These are phyloP conservation scores for Porites lobata DNA, from an alignment of 92 coral and sea anemone genomes.

Conservation along the genomic window DNA sequence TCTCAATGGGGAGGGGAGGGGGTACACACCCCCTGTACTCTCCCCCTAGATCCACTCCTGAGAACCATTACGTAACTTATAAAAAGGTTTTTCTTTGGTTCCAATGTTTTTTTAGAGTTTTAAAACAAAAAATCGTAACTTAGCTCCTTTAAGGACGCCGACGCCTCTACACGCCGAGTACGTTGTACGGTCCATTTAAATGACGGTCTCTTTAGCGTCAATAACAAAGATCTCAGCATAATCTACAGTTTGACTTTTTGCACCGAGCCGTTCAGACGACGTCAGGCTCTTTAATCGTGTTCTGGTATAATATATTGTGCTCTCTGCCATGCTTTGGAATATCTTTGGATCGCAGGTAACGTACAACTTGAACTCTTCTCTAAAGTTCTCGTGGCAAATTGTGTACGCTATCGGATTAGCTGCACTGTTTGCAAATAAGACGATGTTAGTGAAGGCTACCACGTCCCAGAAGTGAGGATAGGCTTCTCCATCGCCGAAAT, in stretches of 20 bases:
- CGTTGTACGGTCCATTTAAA: not conserved
- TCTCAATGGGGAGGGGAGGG: too few species aligned
- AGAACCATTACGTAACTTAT: too few species aligned
- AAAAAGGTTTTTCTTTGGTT: too few species aligned
- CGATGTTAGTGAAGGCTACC: slow-evolving; percentile 87
- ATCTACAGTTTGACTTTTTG: slow-evolving; percentile 12
- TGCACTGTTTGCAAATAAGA: slow-evolving; percentile 95
- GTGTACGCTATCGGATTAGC: slow-evolving; percentile 96
- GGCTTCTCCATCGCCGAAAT: slow-evolving; percentile 83
- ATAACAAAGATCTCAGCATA: slow-evolving; percentile 51
- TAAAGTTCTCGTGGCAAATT: slow-evolving; percentile 96
- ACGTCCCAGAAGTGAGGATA: slow-evolving; percentile 81
- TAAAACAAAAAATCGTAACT: too few species aligned
- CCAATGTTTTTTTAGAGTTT: too few species aligned
- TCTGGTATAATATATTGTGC: slow-evolving; percentile 35
- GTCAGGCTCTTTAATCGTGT: slow-evolving; percentile 32
- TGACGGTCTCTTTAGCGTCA: slow-evolving; percentile 64
- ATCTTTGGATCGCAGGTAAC: slow-evolving; percentile 71
- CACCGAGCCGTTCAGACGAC: not conserved
- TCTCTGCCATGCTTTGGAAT: slow-evolving; percentile 67
- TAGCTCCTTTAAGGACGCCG: too few species aligned
- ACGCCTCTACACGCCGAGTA: not conserved
- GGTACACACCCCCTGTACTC: too few species aligned
- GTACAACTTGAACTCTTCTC: slow-evolving; percentile 88
- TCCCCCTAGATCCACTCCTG: too few species aligned